phyloP scores from a whole-genome alignment of 2,888 invertebrate species.

The Agrochola lota region DNA sequence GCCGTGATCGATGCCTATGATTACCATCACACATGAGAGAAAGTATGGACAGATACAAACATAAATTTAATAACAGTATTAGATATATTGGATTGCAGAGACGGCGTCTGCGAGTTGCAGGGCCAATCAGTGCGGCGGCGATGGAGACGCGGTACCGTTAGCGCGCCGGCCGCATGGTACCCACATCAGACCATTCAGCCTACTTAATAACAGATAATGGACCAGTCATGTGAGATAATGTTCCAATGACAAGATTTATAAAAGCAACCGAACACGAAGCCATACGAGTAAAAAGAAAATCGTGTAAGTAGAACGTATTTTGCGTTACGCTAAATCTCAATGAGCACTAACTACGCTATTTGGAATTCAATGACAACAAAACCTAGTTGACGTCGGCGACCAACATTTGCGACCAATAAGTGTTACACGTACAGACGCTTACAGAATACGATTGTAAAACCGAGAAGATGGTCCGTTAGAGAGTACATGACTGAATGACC shows the following conservation, averaged over 20 bases:
- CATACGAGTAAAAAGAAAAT: conserved; percentile 54
- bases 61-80: conserved; percentile 89
- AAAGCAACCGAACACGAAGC: conserved; percentile 50
- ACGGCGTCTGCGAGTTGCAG: conserved; percentile 83
- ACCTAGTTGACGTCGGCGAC: conserved; percentile 68
- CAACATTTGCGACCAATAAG: conserved; percentile 78
- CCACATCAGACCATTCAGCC: conserved; percentile 80
- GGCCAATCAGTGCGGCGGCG: conserved; percentile 80
- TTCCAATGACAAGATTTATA: conserved; percentile 66
- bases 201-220: conserved; percentile 83
- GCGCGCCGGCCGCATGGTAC: conserved; percentile 73
- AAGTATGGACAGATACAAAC: conserved; percentile 84
- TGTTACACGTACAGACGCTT: conserved; percentile 78
- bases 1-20: conserved; percentile 83
- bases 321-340: conserved; percentile 66
- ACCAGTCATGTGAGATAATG: conserved; percentile 78
- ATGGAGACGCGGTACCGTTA: conserved; percentile 82
- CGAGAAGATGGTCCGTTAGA: conserved; percentile 84
- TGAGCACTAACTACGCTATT: conserved; percentile 65
- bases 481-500: conserved; percentile 79
- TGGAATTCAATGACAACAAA: conserved; percentile 70
- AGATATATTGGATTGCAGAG: conserved; percentile 87
- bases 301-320: conserved; percentile 61
- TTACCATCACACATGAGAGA: conserved; percentile 84
- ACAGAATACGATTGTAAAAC: conserved; percentile 79